Evolutionary conservation across 2,888 invertebrate genomes (phyloP).

Genomic region (Zootermopsis nevadensis): DNA sequence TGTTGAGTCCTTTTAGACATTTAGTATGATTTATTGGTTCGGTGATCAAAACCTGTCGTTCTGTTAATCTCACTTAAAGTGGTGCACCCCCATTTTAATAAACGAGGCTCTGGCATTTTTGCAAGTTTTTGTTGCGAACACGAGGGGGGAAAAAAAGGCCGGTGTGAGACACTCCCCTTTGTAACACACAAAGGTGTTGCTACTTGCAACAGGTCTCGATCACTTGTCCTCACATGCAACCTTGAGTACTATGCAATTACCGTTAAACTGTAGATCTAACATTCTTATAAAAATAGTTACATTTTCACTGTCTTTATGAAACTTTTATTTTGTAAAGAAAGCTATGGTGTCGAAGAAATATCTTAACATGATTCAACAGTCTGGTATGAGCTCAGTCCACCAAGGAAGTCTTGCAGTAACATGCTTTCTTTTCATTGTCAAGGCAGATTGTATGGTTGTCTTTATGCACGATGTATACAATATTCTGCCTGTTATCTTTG

Average conservation of each 20-base stretch:
- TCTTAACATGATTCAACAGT: neutral
- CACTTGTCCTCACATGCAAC: neutral
- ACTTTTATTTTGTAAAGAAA: neutral
- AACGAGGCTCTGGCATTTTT: no score
- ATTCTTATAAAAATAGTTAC: neutral
- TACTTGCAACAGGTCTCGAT: neutral
- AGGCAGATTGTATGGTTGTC: no score
- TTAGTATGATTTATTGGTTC: no score
- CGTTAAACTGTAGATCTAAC: neutral
- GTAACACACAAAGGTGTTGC: neutral
- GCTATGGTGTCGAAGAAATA: neutral
- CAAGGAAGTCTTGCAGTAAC: neutral
- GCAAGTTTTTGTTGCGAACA: no score
- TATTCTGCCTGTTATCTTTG: no score
- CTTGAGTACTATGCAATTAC: neutral
- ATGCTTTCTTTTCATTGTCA: no score
- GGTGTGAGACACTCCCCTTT: neutral
- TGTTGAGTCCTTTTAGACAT: no score
- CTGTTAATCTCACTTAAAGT: no score
- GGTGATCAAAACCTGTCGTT: no score
- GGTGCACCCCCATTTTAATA: no score
- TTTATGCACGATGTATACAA: no score
- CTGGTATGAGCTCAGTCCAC: neutral
- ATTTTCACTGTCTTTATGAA: neutral
- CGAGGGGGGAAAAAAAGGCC: neutral